Base-by-base conservation (phyloP, 2,113 vertebrate species). In the Mirza zaza region DNA sequence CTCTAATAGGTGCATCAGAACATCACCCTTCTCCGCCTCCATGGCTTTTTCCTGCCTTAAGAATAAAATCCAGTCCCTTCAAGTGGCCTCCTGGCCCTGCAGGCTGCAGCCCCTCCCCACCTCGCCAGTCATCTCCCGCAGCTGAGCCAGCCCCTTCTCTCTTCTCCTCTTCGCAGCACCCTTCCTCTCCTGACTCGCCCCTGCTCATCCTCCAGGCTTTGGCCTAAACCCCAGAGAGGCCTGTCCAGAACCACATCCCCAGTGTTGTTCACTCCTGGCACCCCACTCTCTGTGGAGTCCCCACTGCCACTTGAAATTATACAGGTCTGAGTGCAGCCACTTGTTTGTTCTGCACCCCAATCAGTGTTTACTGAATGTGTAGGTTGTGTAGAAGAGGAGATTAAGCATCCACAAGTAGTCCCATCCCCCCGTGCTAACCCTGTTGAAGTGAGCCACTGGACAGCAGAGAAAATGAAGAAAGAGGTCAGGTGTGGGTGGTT, bases 21-120 rank as follows among this genome's bases (percentile, higher is more conserved):
- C 5, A 0, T 13, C 1, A 0, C 32, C 36, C 25, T 70, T 88
- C 39, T 73, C 67, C 52, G 14, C n/a, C 45, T 77, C 34, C 20
- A 29, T 34, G 61, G 21, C n/a, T 94, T 85, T 61, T 52, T 93
- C 84, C 14, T 39, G 68, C 63, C n/a, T 86, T 82, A 21, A 85
- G 68, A 91, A 79, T 48, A 92, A 97, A 88, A 94, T 68, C 23
- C 14, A 73, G 9, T 68, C 65, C 96, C 85, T 59, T 76, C 15
- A 39, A 17, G 18, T 36, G 79, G 32, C 32, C 14, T 52, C 48
- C 61, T 36, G 2, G 52, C 25, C 34, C 61, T 85, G 39, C 25
- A 61, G 34, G 13, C 59, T 32, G 21, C 2, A 8, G 17, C 36
- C 29, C n/a, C 81, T 63, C 77, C 61, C 76, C 29, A 70, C 59